Base-by-base conservation (phyloP, 2,888 invertebrate species). In the Zaprionus lineosus region DNA sequence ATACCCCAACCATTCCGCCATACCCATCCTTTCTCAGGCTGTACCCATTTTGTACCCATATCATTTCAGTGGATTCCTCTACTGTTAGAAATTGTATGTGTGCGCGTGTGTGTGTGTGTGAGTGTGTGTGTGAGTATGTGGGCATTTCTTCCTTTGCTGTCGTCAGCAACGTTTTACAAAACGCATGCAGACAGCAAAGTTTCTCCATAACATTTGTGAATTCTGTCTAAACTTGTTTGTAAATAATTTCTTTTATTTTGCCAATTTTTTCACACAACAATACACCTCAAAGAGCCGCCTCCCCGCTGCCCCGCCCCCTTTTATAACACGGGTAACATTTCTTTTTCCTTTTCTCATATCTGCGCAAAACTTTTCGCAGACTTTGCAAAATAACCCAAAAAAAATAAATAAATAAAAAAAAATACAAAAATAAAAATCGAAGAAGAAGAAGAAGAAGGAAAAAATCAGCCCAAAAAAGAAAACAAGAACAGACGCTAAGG, bases 211-310 rank as follows among this genome's bases (percentile, higher is more conserved):
- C 79, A 82, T 68, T 79, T 69, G 79, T 63, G 72, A 78, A 63
- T 66, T 71, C 78, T 63, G 66, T 74, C 75, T 78, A 74, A 81
- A 75, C 73, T 81, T 81, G 81, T 85, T 81, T 85, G 84, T 63
- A 85, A 81, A 81, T 81, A 85, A 85, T 85, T 81, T 85, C 75
- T 85, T 81, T 81, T 85, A 85, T 83, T 81, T 81, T 78, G 83
- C 66, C 75, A 78, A 72, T 69, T 75, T 76, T 82, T 79, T 78
- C 60, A 78, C 78, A 84, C 78, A 78, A 78, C 83, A 78, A 70
- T 78, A 77, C 78, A 78, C 78, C 78, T 78, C 82, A 78, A 78
- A 78, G 82, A 64, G 62, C 68, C 73, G 50, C 56, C 51, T 51
- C 18, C 19, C 29, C 9, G 11, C 7, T 40, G 34, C 19, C 1